Evolutionary conservation across 2,113 vertebrate species (phyloP), one percentile per base, ranked within the genome.

Genomic region (Burhinus bistriatus): DNA sequence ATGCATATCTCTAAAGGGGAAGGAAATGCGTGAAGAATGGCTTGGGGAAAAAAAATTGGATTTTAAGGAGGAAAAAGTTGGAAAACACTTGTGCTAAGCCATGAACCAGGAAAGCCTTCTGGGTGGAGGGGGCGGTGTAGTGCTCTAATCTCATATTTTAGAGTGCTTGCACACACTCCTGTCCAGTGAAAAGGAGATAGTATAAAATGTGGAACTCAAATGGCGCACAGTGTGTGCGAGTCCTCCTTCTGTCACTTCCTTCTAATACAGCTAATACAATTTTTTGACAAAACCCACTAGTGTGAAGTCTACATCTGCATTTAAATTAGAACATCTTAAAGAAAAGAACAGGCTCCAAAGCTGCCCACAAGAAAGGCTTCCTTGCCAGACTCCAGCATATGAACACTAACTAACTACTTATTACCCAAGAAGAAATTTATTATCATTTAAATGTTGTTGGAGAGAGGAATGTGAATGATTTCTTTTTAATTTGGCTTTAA

Each of bases 291-390:
- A 97, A 81, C 80, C 80, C 91, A 93, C 89, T 95, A 93, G 95
- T 92, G 96, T 96, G 96, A 94, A 92, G 88, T 82, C 95, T 95
- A 96, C 97, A 97, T 92, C 96, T 98, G 98, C 97, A 98, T 98
- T 97, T 98, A 97, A 98, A 98, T 98, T 92, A 98, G 97, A 93
- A 69, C 92, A 97, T 98, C 94, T 93, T 98, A 98, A 97, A 98
- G 97, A 92, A 91, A 97, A 97, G 96, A 94, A 44, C 86, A 92
- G 87, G 69, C 95, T 97, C 95, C 91, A 97, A 89, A 96, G 91
- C 87, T 96, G 91, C 92, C 95, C 92, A 85, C 95, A 91, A 96
- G 92, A 96, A 94, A 91, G 69, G 71, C 89, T 95, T 87, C 83
- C 93, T 93, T 97, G 97, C 96, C 94, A 97, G 92, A 77, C 94